A percentile compares a stretch with the other conserved stretches of the same genome.
These are phyloP conservation scores for Tetropium fuscum DNA, from an alignment of 2,888 invertebrate species.

Conservation along the genomic window DNA sequence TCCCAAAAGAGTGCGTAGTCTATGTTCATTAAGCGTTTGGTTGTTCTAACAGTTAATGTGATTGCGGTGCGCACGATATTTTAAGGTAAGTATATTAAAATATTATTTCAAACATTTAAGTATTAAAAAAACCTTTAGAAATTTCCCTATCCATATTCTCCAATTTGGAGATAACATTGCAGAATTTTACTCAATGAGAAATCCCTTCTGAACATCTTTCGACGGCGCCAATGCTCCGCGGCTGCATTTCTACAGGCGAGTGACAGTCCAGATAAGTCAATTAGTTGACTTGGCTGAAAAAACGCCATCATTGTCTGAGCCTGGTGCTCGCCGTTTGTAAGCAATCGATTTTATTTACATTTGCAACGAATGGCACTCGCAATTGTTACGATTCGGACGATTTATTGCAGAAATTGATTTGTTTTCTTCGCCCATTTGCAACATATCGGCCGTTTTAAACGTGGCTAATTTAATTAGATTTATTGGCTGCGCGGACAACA, in stretches of 20 bases:
- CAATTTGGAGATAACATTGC: neutral
- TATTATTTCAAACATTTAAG: too few species aligned
- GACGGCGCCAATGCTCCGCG: neutral
- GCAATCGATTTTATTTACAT: conserved; percentile 30
- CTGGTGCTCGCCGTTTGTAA: conserved; percentile 37
- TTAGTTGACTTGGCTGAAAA: conserved; percentile 40
- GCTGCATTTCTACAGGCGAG: conserved; percentile 5
- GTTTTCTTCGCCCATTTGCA: conserved; percentile 33
- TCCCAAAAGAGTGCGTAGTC: too few species aligned
- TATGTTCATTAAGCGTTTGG: too few species aligned
- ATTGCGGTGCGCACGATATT: too few species aligned
- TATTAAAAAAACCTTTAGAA: too few species aligned
- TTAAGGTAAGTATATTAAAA: too few species aligned
- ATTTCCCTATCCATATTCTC: too few species aligned
- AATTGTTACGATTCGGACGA: conserved; percentile 35
- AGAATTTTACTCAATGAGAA: neutral
- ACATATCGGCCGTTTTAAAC: conserved; percentile 23
- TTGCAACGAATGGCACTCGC: conserved; percentile 34
- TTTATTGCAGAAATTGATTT: conserved; percentile 41
- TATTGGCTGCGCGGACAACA: too few species aligned
- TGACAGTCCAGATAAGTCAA: conserved; percentile 50
- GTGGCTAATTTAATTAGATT: conserved; percentile 28
- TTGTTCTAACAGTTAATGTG: too few species aligned
- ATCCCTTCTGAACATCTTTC: neutral
- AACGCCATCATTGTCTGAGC: conserved; percentile 42